Evolutionary conservation across 2,797 vertebrate species (phyloP).

Genomic region (Cyprinella venusta): DNA sequence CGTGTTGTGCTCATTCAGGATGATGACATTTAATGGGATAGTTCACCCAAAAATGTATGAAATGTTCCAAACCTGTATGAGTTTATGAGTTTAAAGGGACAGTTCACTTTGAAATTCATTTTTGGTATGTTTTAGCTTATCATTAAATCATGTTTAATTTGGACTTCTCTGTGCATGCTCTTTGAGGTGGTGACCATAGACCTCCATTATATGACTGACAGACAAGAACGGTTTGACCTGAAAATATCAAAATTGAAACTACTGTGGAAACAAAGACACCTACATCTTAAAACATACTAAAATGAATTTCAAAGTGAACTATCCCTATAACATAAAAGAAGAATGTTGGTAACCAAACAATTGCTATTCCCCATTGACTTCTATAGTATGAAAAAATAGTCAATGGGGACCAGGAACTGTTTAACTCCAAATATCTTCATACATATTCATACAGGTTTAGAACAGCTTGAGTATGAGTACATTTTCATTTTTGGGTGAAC

Average conservation of each 20-base stretch:
- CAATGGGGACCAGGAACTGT: neutral
- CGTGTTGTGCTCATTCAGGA: constrained; percentile 5
- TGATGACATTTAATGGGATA: neutral
- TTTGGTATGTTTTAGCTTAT: too few species aligned
- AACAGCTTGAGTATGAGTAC: neutral
- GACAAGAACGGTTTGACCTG: too few species aligned
- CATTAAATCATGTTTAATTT: too few species aligned
- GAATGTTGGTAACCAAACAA: neutral
- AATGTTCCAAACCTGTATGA: neutral
- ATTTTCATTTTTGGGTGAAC: neutral
- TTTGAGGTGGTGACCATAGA: too few species aligned
- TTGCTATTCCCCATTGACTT: neutral
- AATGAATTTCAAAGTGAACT: too few species aligned
- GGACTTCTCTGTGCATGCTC: too few species aligned
- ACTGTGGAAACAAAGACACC: too few species aligned
- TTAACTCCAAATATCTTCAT: neutral
- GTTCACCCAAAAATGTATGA: neutral
- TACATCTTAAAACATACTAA: too few species aligned
- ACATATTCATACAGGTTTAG: neutral
- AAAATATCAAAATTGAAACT: too few species aligned
- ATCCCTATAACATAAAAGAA: neutral
- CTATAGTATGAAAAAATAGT: neutral
- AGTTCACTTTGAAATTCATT: too few species aligned
- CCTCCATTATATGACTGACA: too few species aligned
- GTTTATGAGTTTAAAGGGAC: neutral